A percentile compares a stretch with the other conserved stretches of the same genome.
phyloP scores from a whole-genome alignment of 2,113 vertebrate species.

The Spea multiplicata region DNA sequence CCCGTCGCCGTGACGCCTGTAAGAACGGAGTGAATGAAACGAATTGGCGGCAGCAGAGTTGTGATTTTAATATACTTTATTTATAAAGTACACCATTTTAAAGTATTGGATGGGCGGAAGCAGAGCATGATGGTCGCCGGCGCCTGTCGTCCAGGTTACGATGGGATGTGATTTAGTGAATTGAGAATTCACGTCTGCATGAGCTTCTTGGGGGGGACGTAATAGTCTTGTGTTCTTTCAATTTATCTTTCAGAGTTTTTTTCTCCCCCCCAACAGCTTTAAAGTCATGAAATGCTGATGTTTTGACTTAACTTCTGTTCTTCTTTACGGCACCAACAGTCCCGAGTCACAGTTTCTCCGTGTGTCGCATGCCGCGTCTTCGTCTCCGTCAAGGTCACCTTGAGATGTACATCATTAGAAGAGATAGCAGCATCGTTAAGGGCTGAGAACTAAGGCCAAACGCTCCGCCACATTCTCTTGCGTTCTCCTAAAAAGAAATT shows the following conservation, averaged over 20 bases:
- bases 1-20: no score
- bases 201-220: slow-evolving; percentile 83
- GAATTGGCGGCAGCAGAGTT: slow-evolving; percentile 51
- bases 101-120: slow-evolving; percentile 87
- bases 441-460: slow-evolving; percentile 63
- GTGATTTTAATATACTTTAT: slow-evolving; percentile 93
- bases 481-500: slow-evolving; percentile 78
- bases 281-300: slow-evolving; percentile 82
- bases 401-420: slow-evolving; percentile 70
- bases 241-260: slow-evolving; percentile 72
- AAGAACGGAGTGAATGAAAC: background rate
- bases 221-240: slow-evolving; percentile 62
- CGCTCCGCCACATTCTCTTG: slow-evolving; percentile 88
- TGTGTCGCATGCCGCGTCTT: slow-evolving; percentile 74
- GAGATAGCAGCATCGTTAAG: slow-evolving; percentile 66
- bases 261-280: slow-evolving; percentile 78
- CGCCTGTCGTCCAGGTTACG: slow-evolving; percentile 68
- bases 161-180: slow-evolving; percentile 65
- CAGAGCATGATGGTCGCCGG: slow-evolving; percentile 81
- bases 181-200: slow-evolving; percentile 85
- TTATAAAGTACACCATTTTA: slow-evolving; percentile 95
- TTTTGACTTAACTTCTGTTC: slow-evolving; percentile 72
- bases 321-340: slow-evolving; percentile 69
- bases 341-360: slow-evolving; percentile 75
- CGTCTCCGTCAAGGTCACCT: slow-evolving; percentile 83